Conservation (phyloP, 2,888 invertebrate genomes). For the Tinea pellionella region DNA sequence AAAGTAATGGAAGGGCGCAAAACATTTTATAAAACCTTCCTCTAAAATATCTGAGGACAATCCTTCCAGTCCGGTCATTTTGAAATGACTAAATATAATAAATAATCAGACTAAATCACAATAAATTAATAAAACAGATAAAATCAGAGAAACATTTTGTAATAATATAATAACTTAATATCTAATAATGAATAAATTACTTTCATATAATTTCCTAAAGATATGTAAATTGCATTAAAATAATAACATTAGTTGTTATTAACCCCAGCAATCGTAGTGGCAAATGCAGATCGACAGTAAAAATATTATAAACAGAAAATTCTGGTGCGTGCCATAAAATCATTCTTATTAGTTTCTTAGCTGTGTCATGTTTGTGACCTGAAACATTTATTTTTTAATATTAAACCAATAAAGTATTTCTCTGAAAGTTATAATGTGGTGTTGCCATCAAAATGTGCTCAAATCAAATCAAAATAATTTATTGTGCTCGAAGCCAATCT, state of each 20-base stretch:
- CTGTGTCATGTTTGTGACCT: conserved; percentile 17
- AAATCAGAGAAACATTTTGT: neutral
- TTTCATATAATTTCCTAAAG: neutral
- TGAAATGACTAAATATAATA: neutral
- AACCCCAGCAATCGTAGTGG: conserved; percentile 25
- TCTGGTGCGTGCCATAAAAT: conserved; percentile 24
- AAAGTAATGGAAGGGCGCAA: conserved; percentile 21
- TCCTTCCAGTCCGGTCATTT: conserved; percentile 7
- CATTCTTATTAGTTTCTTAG: conserved; percentile 24
- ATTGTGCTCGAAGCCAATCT: too few relatives aligned
- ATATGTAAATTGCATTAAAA: conserved; percentile 26
- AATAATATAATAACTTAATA: neutral
- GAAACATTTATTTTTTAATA: too few relatives aligned
- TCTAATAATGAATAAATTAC: neutral
- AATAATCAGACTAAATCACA: neutral
- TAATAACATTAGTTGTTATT: conserved; percentile 28
- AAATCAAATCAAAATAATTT: too few relatives aligned
- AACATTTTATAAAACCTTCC: conserved; percentile 24
- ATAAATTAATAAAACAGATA: neutral
- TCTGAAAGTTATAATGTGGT: too few relatives aligned
- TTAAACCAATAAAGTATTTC: too few relatives aligned
- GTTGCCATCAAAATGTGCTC: too few relatives aligned
- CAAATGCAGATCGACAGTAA: conserved; percentile 24
- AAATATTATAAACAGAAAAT: conserved; percentile 29
- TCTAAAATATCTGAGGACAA: conserved; percentile 19